These are phyloP conservation scores for Sebastes hubbsi DNA, from an alignment of 2,797 vertebrate genomes.

Conservation along the genomic window DNA sequence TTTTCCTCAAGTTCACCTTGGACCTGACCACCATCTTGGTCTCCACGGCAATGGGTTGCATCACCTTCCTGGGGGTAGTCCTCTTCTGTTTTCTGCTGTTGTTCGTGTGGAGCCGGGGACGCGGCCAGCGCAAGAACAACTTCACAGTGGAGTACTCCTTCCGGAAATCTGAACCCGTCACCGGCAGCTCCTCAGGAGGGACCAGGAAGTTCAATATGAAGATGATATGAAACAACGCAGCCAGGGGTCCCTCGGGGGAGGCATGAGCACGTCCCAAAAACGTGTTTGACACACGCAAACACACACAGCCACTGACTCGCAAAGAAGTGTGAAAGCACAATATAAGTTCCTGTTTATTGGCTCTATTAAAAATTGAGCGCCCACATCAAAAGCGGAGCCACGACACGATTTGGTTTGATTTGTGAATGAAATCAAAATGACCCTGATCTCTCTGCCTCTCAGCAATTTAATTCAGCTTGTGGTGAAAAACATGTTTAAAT, in stretches of 20 bases:
- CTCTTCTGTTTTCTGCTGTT: conserved; percentile 98
- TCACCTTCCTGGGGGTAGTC: conserved; percentile 97
- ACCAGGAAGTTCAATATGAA: conserved; percentile 99
- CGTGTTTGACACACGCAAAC: conserved; percentile 79
- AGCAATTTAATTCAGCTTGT: conserved; percentile 57
- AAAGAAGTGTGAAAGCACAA: conserved; percentile 61
- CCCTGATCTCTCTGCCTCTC: conserved; percentile 52
- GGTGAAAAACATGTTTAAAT: conserved; percentile 34
- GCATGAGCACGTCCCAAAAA: conserved; percentile 83
- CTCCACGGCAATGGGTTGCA: conserved; percentile 98
- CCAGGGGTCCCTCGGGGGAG: conserved; percentile 85
- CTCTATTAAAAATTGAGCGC: conserved; percentile 42
- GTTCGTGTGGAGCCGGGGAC: conserved; percentile 97
- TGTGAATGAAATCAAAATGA: conserved; percentile 39
- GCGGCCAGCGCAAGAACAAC: conserved; percentile 97
- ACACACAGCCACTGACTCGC: conserved; percentile 80
- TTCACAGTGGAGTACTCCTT: conserved; percentile 98
- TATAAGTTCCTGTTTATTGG: conserved; percentile 20
- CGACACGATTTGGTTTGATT: conserved; percentile 51
- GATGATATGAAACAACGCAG: conserved; percentile 96
- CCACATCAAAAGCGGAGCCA: conserved; percentile 40
- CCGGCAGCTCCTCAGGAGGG: conserved; percentile 86
- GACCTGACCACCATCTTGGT: conserved; percentile 98
- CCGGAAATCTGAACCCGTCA: conserved; percentile 92
- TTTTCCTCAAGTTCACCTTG: conserved; percentile 93